phyloP scores from a whole-genome alignment of 1,140 invertebrate genomes.

The Himalopsyche phryganea region DNA sequence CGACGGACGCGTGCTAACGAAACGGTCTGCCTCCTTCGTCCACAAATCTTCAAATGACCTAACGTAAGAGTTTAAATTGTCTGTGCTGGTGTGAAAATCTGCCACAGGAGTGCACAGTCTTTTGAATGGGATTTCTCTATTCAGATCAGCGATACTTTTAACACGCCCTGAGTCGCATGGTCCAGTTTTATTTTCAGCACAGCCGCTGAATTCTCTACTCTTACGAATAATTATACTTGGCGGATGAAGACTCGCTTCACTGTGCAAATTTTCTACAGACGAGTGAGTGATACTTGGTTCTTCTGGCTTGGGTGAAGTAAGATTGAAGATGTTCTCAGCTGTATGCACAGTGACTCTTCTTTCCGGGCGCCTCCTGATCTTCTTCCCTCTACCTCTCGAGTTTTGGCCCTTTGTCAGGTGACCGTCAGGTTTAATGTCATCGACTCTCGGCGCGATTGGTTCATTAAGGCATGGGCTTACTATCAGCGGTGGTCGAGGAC shows the following conservation, averaged over 20 bases:
- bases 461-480: constrained; percentile 1
- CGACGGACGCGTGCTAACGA: neutral
- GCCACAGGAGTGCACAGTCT: too few relatives aligned
- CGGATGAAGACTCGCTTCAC: too few relatives aligned
- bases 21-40: too few relatives aligned
- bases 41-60: too few relatives aligned
- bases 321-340: constrained; percentile 4
- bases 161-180: neutral
- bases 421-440: neutral
- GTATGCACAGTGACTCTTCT: constrained; percentile 17
- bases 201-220: too few relatives aligned
- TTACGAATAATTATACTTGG: too few relatives aligned
- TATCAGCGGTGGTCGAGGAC: neutral
- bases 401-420: constrained; percentile 28
- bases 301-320: neutral
- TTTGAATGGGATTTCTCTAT: too few relatives aligned
- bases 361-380: constrained; percentile 12
- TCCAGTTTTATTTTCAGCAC: neutral
- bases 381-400: constrained; percentile 4
- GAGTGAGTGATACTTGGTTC: too few relatives aligned
- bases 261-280: too few relatives aligned
- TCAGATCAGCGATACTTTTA: too few relatives aligned
- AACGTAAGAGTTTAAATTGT: too few relatives aligned
- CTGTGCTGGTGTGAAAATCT: too few relatives aligned
- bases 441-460: neutral